phyloP scores from a whole-genome alignment of 2,113 vertebrate species.

The Emydocephalus ijimae region DNA sequence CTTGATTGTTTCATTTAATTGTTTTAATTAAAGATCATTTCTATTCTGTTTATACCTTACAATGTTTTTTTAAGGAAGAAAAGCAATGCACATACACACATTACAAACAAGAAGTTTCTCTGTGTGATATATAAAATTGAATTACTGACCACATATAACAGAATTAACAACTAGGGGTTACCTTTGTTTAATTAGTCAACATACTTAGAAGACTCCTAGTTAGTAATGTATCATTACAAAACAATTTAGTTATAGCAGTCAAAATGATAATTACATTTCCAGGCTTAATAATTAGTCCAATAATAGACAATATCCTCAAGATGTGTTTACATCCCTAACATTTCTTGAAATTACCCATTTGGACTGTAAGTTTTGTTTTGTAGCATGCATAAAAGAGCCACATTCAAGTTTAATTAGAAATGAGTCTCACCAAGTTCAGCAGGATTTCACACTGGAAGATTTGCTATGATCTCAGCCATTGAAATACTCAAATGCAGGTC shows the following conservation, averaged over 20 bases:
- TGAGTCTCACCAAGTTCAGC: not conserved
- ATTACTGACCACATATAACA: not conserved
- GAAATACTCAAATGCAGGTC: not conserved
- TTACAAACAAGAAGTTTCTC: not conserved
- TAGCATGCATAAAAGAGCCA: not conserved
- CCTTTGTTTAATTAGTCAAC: not conserved
- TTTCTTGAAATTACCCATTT: not conserved
- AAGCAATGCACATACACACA: not conserved
- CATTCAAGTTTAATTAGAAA: not conserved
- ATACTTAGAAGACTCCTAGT: not conserved
- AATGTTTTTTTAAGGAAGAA: not conserved
- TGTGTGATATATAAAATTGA: not conserved
- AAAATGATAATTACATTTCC: conserved; percentile 2
- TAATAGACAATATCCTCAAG: not conserved
- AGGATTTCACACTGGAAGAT: not conserved
- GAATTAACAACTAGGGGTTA: not conserved
- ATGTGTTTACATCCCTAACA: not conserved
- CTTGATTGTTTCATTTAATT: not conserved
- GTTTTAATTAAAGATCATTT: not conserved
- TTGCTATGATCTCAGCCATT: not conserved
- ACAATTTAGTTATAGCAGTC: not conserved
- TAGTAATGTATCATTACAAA: not conserved
- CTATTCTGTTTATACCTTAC: not conserved
- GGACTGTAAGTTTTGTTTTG: not conserved
- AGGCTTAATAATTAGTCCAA: not conserved